These are phyloP conservation scores for Pterocles burchelli DNA, from an alignment of 2,113 vertebrate species.

Conservation along the genomic window DNA sequence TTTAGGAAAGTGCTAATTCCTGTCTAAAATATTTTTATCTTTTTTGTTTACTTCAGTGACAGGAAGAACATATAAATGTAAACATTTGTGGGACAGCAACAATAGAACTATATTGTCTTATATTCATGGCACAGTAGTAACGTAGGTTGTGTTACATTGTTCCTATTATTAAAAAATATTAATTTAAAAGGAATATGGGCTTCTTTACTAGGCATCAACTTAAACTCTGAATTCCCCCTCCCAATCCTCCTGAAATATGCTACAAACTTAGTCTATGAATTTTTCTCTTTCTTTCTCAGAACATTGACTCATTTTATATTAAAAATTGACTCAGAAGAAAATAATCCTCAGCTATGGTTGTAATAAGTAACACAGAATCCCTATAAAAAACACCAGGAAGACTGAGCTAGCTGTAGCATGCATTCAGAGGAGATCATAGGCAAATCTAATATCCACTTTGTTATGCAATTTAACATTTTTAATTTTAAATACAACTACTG, in stretches of 20 bases:
- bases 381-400: background rate
- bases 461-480: background rate
- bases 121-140: background rate
- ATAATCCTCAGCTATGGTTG: background rate
- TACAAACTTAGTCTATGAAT: background rate
- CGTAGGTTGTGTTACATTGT: background rate
- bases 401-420: background rate
- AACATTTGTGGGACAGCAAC: background rate
- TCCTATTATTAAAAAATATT: background rate
- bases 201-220: background rate
- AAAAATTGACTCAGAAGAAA: background rate
- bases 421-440: background rate
- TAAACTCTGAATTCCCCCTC: background rate
- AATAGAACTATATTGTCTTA: background rate
- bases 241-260: background rate
- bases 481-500: background rate
- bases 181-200: background rate
- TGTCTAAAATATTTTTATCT: background rate
- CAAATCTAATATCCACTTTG: background rate
- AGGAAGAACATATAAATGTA: background rate
- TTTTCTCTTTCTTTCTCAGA: background rate
- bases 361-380: background rate
- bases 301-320: background rate
- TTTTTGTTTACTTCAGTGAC: background rate
- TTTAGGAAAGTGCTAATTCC: background rate